Evolutionary conservation across 2,797 vertebrate genomes (phyloP), one percentile per base, ranked within the genome.

Genomic region (Naso thynnoides): DNA sequence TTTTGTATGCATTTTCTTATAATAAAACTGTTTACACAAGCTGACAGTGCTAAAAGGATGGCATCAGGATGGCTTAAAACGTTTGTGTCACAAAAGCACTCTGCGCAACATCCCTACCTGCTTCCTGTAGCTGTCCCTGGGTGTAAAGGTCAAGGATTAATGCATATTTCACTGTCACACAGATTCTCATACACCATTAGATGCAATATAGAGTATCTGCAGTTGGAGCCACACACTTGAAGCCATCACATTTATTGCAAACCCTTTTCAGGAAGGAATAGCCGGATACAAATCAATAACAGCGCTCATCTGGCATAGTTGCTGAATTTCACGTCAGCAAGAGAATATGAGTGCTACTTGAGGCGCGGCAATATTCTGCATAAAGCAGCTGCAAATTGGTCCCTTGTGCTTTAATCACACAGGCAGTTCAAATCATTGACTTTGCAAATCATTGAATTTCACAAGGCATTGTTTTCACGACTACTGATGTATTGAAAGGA

Each of bases 191-290:
- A 81, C 75, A 74, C 74, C 79, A 75, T 83, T 84, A 82, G 78
- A 44, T 9, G 15, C 41, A 73, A 74, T 55, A 65, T 70, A 63
- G 67, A 87, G 81, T 62, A 81, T 85, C 61, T 78, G 47, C 73
- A 73, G 84, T 76, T 70, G 79, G 73, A 63, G 48, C 56, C 19
- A 42, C 57, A 44, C 71, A 64, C 38, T 58, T 13, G 6, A 55
- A 55, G 75, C 93, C 90, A 94, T 95, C 93, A 93, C 94, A 94
- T 91, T 94, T 96, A 96, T 95, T 95, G 93, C 87, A 94, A 79
- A 59, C 76, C 86, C 66, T 83, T 82, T 82, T 73, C 78, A 78
- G 44, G 49, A 63, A 72, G 75, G 52, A 47, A 78, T 75, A 65
- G 70, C 44, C 72, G 74, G 78, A 83, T 75, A 64, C 49, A 61